A percentile compares a stretch with the other conserved stretches of the same genome.
These are phyloP conservation scores for Porites divaricata DNA, from an alignment of 92 coral and sea anemone genomes.

Conservation along the genomic window DNA sequence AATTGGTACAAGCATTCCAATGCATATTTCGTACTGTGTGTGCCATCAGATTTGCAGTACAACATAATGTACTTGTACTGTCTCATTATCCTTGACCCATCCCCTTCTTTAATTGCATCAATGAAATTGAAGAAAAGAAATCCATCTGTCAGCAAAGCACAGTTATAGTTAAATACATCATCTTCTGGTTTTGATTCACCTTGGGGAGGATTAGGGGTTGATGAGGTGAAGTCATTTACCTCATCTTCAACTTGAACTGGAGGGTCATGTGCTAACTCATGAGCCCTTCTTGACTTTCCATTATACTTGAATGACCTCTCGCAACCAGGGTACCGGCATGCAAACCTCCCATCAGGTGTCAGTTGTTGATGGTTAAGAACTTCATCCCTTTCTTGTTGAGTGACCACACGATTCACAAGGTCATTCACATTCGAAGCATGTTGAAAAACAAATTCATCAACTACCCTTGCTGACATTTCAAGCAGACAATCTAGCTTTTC, in stretches of 20 bases:
- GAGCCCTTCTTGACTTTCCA: constrained; percentile 64
- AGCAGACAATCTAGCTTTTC: constrained; percentile 48
- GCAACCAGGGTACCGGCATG: constrained; percentile 71
- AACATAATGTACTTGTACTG: constrained; percentile 56
- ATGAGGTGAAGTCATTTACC: constrained; percentile 2
- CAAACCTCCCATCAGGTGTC: constrained; percentile 66
- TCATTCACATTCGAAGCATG: constrained; percentile 22
- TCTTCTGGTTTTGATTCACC: constrained; percentile 31
- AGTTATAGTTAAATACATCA: constrained; percentile 64
- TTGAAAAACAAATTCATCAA: constrained; percentile 53
- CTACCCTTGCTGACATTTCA: constrained; percentile 46
- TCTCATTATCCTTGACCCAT: constrained; percentile 54
- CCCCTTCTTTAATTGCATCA: constrained; percentile 68
- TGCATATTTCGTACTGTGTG: constrained; percentile 56
- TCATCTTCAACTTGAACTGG: constrained; percentile 51
- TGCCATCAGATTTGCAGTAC: constrained; percentile 65
- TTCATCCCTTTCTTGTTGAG: constrained; percentile 57
- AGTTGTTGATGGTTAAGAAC: constrained; percentile 48
- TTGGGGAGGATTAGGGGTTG: constrained; percentile 14
- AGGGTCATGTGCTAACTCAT: constrained; percentile 67
- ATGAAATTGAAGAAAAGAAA: constrained; percentile 59
- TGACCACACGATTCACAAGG: constrained; percentile 41
- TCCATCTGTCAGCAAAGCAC: constrained; percentile 52
- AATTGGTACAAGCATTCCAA: constrained; percentile 64
- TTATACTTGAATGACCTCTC: constrained; percentile 62